These are phyloP conservation scores for Drosophila silvestris DNA, from an alignment of 2,888 invertebrate species.

Conservation along the genomic window DNA sequence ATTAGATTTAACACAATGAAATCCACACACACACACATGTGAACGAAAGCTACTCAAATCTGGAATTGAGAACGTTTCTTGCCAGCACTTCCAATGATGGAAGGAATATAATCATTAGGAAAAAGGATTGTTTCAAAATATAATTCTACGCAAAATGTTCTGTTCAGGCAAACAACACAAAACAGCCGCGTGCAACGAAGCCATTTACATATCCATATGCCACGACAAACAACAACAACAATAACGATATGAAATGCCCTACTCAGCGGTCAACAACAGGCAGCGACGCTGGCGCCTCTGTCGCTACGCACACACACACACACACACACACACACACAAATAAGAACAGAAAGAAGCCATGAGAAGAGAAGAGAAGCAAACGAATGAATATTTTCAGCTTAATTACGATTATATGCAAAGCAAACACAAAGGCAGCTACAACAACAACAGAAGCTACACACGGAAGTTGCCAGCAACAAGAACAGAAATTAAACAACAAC, in stretches of 20 bases:
- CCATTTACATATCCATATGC: constrained; percentile 59
- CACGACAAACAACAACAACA: constrained; percentile 39
- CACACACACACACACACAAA: constrained; percentile 44
- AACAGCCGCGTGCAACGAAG: constrained; percentile 48
- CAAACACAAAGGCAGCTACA: constrained; percentile 41
- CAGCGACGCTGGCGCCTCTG: constrained; percentile 38
- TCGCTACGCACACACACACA: constrained; percentile 24
- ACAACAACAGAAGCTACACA: constrained; percentile 36
- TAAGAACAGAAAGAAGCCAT: constrained; percentile 21
- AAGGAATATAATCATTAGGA: constrained; percentile 6
- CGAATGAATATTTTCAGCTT: constrained; percentile 71
- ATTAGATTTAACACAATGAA: neutral
- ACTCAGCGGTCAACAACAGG: constrained; percentile 75
- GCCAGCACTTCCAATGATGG: constrained; percentile 21
- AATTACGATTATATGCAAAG: constrained; percentile 60
- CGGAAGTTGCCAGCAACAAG: constrained; percentile 45
- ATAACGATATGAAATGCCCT: constrained; percentile 53
- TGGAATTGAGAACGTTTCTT: constrained; percentile 1
- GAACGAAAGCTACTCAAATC: constrained; percentile 4
- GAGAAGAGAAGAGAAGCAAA: constrained; percentile 26
- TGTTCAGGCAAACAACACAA: constrained; percentile 42
- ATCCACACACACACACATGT: neutral
- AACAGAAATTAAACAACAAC: constrained; percentile 11
- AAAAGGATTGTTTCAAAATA: constrained; percentile 48
- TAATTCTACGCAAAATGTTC: constrained; percentile 42